Percentiles rank a stretch among this genome's conserved stretches.
Evolutionary conservation across 2,113 vertebrate species (phyloP).

Genomic region (Heterocephalus glaber): DNA sequence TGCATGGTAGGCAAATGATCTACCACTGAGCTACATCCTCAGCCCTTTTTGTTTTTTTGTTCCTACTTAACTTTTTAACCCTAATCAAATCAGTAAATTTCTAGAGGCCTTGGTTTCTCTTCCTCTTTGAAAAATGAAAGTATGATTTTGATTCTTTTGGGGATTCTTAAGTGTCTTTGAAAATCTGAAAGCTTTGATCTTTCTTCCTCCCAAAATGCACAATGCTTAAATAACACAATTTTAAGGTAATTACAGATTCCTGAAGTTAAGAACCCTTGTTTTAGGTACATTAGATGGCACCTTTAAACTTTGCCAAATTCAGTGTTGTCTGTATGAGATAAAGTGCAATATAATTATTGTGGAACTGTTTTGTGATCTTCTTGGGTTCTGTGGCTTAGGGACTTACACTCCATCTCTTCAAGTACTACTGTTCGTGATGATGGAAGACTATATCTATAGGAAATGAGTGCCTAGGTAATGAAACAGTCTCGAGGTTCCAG

Average conservation of each 20-base stretch:
- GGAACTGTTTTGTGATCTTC: background rate
- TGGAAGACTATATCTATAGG: background rate
- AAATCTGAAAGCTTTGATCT: background rate
- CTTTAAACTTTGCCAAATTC: background rate
- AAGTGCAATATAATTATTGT: background rate
- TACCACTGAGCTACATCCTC: no score
- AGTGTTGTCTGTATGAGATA: background rate
- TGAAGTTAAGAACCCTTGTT: background rate
- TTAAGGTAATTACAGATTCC: background rate
- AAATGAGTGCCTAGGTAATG: background rate
- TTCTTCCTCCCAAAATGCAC: background rate
- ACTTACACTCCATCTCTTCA: background rate
- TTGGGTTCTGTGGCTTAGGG: background rate
- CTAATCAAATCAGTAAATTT: background rate
- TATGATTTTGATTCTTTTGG: background rate
- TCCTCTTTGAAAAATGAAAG: background rate
- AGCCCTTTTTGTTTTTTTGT: no score
- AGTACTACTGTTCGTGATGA: background rate
- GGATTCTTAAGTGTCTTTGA: background rate
- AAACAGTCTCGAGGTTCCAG: background rate
- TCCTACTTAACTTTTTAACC: background rate
- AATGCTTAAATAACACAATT: background rate
- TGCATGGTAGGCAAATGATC: no score
- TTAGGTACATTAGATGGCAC: background rate
- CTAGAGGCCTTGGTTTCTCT: background rate